Percentiles rank a stretch among this genome's conserved stretches.
These are phyloP conservation scores for Lamprologus speciosus DNA, from an alignment of 2,113 vertebrate genomes.

Conservation along the genomic window DNA sequence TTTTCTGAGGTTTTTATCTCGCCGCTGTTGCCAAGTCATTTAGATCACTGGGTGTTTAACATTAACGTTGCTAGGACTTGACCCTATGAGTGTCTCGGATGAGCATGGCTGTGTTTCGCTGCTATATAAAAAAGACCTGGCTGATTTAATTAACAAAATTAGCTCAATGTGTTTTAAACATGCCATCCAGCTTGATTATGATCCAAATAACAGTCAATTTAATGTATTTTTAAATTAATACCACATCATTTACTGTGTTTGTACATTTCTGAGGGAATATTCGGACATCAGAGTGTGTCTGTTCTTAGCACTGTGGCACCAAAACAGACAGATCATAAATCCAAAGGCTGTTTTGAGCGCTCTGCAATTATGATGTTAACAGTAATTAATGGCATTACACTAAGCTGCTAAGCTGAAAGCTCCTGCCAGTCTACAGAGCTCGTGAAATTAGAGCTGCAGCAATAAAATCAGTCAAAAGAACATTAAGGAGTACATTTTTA, in stretches of 20 bases:
- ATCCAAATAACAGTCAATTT: not conserved
- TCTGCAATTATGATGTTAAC: not conserved
- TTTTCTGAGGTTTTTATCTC: not conserved
- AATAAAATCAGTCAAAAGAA: not conserved
- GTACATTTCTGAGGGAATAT: not conserved
- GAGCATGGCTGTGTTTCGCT: not conserved
- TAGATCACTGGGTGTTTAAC: not conserved
- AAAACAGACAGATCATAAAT: constrained; percentile 1
- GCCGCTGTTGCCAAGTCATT: not conserved
- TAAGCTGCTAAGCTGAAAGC: not conserved
- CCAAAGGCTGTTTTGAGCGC: not conserved
- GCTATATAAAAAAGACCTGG: not conserved
- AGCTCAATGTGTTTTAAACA: not conserved
- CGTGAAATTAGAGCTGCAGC: not conserved
- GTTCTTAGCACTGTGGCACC: not conserved
- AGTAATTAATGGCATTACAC: not conserved
- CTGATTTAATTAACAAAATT: not conserved
- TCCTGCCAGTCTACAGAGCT: not conserved
- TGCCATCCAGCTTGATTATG: not conserved
- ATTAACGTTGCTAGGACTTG: not conserved
- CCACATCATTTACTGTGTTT: not conserved
- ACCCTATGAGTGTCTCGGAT: not conserved
- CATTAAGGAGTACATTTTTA: not conserved
- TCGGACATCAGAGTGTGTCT: not conserved
- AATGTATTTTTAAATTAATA: not conserved